phyloP scores from a whole-genome alignment of 2,888 invertebrate species.

The Drosophila niveifrons region DNA sequence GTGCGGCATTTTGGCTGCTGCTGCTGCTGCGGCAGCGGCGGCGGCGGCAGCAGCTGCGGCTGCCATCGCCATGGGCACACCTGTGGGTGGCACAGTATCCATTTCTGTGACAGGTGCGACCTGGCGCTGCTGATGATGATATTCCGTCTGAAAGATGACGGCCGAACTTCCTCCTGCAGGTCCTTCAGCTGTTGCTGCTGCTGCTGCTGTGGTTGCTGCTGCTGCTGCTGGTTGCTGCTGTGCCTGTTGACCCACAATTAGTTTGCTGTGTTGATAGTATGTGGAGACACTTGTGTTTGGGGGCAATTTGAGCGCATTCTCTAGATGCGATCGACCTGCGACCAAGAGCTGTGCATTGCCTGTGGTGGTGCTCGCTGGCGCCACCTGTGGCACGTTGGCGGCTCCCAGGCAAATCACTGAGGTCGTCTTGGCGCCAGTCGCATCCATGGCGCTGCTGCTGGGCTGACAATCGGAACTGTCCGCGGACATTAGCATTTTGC shows the following conservation, averaged over 20 bases:
- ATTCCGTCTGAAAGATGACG: constrained; percentile 55
- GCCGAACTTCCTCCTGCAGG: constrained; percentile 26
- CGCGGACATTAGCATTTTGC: constrained; percentile 85
- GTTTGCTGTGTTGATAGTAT: constrained; percentile 83
- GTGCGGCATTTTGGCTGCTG: constrained; percentile 81
- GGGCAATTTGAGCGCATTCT: constrained; percentile 84
- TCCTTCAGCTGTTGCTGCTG: constrained; percentile 23
- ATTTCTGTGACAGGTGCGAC: constrained; percentile 83
- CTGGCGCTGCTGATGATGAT: constrained; percentile 55
- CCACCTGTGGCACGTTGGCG: constrained; percentile 43
- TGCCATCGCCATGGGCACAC: constrained; percentile 67
- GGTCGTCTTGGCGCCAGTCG: constrained; percentile 67
- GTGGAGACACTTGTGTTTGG: constrained; percentile 84
- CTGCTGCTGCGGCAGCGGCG: constrained; percentile 64
- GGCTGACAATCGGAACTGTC: constrained; percentile 85
- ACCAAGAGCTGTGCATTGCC: constrained; percentile 64
- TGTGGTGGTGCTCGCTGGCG: constrained; percentile 70
- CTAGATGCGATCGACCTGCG: constrained; percentile 82
- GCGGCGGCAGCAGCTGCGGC: constrained; percentile 18
- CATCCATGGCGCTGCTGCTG: constrained; percentile 74
- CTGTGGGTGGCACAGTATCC: constrained; percentile 83
- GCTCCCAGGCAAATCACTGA: constrained; percentile 81
- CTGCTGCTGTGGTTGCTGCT: constrained; percentile 16
- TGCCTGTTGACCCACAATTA: constrained; percentile 55
- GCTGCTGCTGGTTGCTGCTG: constrained; percentile 23